Evolutionary conservation across 2,113 vertebrate genomes (phyloP), one percentile per base, ranked within the genome.

Genomic region (Plotosus lineatus): DNA sequence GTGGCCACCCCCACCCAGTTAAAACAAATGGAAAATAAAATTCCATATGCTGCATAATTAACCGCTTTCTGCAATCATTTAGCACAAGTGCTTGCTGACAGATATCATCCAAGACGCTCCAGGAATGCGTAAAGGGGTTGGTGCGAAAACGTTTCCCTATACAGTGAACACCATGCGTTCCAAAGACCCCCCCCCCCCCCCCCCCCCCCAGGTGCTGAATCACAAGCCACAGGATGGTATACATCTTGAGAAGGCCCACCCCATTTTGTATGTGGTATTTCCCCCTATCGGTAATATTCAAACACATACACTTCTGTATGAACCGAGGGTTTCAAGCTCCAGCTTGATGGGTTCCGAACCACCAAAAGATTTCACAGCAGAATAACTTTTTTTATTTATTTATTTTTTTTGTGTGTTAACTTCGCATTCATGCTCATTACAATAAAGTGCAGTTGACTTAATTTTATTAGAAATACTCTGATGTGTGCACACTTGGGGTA

Each of bases 21-120:
- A 60, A 63, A 74, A 17, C 1, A 2, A 42, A 44, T 0, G 46
- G 17, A 44, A 69, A 28, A 15, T 44, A 44, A n/a, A 68, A 46
- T 92, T 90, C 90, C 87, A 87, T 87, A 86, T 68, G 73, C 60
- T 83, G 88, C 88, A 92, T 92, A 92, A 93, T 92, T 91, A 91
- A 93, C 90, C 87, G 88, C 83, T 90, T 90, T 91, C 89, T 88
- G 89, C 84, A 12, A 87, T 65, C 88, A 85, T 89, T 92, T 90
- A 90, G 86, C 63, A 2, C 84, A 91, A 93, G 90, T 88, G 89
- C 87, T 86, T 23, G 88, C 84, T 93, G 91, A 93, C 90, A 90
- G 90, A 88, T 86, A 82, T 87, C 84, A 80, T 88, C 85, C 83
- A 84, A 91, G 86, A 90, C 89, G 89, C 75, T 80, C 86, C 19